These are phyloP conservation scores for Atlantisia rogersi DNA, from an alignment of 2,113 vertebrate genomes.

Conservation along the genomic window DNA sequence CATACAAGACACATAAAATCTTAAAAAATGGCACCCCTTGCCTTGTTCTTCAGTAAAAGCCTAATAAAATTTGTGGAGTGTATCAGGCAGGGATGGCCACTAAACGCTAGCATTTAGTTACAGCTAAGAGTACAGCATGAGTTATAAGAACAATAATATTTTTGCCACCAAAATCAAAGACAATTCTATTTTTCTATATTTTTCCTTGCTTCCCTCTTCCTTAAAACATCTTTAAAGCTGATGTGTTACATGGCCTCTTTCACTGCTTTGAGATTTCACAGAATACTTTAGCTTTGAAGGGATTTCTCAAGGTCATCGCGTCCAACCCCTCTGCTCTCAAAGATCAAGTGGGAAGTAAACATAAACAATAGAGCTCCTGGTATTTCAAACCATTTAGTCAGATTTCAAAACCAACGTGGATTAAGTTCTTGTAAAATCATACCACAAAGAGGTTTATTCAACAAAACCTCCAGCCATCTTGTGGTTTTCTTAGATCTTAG, in stretches of 20 bases:
- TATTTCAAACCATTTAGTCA: background rate
- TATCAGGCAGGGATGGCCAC: background rate
- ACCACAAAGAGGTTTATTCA: background rate
- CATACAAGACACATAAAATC: background rate
- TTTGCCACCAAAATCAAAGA: background rate
- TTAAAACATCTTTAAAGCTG: background rate
- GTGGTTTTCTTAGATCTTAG: background rate
- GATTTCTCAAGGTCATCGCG: background rate
- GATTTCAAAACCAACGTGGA: background rate
- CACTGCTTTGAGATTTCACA: background rate
- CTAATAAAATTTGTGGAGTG: background rate
- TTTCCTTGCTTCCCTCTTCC: background rate
- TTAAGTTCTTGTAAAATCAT: background rate
- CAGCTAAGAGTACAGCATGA: background rate
- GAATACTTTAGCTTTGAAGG: background rate
- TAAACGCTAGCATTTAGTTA: background rate
- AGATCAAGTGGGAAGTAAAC: background rate
- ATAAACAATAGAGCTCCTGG: background rate
- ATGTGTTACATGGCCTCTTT: background rate
- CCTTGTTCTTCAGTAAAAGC: background rate
- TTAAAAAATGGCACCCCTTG: background rate
- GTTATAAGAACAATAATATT: background rate
- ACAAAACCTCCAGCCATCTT: background rate
- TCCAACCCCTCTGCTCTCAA: background rate
- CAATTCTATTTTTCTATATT: background rate